Percentiles rank a stretch among this genome's conserved stretches.
These are phyloP conservation scores for Spilosoma lubricipeda DNA, from an alignment of 2,888 invertebrate species.

Conservation along the genomic window DNA sequence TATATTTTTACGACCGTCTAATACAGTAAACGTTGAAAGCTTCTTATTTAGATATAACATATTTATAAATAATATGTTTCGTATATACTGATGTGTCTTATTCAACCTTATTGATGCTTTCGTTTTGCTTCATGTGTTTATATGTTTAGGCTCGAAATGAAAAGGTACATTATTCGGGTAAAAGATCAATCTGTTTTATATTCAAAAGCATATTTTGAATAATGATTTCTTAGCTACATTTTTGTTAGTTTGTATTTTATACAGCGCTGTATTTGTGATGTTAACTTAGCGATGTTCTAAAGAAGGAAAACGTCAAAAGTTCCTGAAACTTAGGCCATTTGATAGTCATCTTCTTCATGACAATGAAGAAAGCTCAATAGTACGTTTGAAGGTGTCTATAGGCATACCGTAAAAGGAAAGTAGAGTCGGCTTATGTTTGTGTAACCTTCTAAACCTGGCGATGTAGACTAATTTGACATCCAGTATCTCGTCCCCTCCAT, in stretches of 20 bases:
- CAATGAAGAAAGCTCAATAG: too few species aligned
- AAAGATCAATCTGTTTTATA: not conserved
- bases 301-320: too few species aligned
- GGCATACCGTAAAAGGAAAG: too few species aligned
- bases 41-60: conserved; percentile 19
- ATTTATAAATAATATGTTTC: conserved; percentile 15
- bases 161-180: not conserved
- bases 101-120: conserved; percentile 22
- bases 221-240: not conserved
- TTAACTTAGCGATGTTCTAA: not conserved
- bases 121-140: not conserved
- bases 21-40: conserved; percentile 23
- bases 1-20: conserved; percentile 30
- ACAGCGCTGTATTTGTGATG: not conserved
- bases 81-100: conserved; percentile 21
- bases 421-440: not conserved
- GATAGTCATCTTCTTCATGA: too few species aligned
- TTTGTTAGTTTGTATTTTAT: not conserved
- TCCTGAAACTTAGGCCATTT: too few species aligned
- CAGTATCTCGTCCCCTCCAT: too few species aligned
- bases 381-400: too few species aligned
- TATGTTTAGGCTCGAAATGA: not conserved
- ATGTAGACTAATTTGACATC: too few species aligned
- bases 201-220: not conserved
- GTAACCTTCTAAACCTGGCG: too few species aligned